phyloP scores from a whole-genome alignment of 2,888 invertebrate genomes.

The Phyllotreta striolata region DNA sequence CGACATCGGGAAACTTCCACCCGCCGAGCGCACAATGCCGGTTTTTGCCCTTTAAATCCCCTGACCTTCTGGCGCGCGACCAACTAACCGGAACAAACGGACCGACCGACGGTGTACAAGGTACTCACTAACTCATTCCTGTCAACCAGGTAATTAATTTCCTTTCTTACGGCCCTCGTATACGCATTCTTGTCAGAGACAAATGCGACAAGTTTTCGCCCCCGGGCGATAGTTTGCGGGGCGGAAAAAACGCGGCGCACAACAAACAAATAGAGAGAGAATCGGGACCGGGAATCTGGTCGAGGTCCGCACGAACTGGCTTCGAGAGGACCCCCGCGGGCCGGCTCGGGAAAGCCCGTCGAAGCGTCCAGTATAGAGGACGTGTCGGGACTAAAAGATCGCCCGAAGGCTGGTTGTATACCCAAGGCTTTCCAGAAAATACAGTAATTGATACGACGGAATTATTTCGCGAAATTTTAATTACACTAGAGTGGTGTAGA shows the following conservation, averaged over 20 bases:
- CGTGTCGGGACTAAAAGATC: conserved; percentile 18
- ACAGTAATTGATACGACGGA: too few relatives aligned
- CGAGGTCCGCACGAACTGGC: conserved; percentile 53
- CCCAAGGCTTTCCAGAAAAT: neutral
- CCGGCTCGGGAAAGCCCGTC: conserved; percentile 31
- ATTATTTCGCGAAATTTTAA: too few relatives aligned
- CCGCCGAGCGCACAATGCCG: neutral
- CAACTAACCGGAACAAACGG: conserved; percentile 27
- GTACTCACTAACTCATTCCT: conserved; percentile 34
- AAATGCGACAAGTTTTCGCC: conserved; percentile 50
- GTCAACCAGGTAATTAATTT: conserved; percentile 51
- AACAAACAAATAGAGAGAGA: conserved; percentile 38
- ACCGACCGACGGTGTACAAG: conserved; percentile 15
- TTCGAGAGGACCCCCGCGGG: conserved; percentile 38
- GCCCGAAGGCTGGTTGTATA: neutral
- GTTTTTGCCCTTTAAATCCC: conserved; percentile 17
- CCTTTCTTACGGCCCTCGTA: conserved; percentile 47
- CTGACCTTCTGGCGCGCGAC: conserved; percentile 25
- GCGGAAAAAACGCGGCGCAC: conserved; percentile 49
- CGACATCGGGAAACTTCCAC: conserved; percentile 10
- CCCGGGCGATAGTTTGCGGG: conserved; percentile 46
- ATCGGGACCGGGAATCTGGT: conserved; percentile 55
- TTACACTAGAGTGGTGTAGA: too few relatives aligned
- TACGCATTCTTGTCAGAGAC: conserved; percentile 53
- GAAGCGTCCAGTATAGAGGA: conserved; percentile 33